Base-by-base conservation (phyloP, 1,140 invertebrate species). In the Lasioglossum baleicum region DNA sequence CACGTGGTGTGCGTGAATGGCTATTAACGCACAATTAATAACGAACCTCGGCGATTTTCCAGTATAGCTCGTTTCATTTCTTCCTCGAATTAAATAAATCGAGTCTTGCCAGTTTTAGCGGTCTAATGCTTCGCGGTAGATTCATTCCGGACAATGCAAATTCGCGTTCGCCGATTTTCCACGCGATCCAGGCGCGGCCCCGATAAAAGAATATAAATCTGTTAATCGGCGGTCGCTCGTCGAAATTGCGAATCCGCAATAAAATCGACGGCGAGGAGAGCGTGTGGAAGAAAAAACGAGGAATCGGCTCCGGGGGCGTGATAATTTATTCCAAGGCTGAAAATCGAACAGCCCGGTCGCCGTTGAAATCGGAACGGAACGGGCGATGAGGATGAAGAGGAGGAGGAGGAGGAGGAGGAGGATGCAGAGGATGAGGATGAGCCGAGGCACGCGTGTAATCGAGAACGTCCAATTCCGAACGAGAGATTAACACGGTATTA, bases 381-480 rank as follows among this genome's bases (percentile, higher is more conserved):
- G 31, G 10, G 44, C 10, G 44, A 44, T 11, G 44, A 13, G 10
- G 44, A 35, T 13, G 44, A 11, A 44, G 42, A 8, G 10, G 1
- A 44, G 42, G 44, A 8, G 10, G 1, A 44, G 42, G 44, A 8
- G 5, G 44, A 7, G 44, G 44, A 11, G 44, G 10, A 13, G 44
- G 44, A 48, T 10, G 44, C 0, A 0, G 44, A 48, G 44, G 44
- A 11, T 26, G 35, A 44, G 72, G 67, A 73, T 60, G 60, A 83
- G 68, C 42, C 77, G 56, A 68, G 64, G 60, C 72, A 83, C 51
- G 40, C 80, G 63, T 89, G 89, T 90, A 91, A 91, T 90, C 91
- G 89, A 90, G 91, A 92, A 92, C 90, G 87, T 91, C 89, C 90
- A 92, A 92, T 90, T 92, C 88, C 82, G 75, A 90, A 89, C 87